Percentiles rank a stretch among this genome's conserved stretches.
Evolutionary conservation across 2,113 vertebrate species (phyloP).

Genomic region (Telmatochromis sp.): DNA sequence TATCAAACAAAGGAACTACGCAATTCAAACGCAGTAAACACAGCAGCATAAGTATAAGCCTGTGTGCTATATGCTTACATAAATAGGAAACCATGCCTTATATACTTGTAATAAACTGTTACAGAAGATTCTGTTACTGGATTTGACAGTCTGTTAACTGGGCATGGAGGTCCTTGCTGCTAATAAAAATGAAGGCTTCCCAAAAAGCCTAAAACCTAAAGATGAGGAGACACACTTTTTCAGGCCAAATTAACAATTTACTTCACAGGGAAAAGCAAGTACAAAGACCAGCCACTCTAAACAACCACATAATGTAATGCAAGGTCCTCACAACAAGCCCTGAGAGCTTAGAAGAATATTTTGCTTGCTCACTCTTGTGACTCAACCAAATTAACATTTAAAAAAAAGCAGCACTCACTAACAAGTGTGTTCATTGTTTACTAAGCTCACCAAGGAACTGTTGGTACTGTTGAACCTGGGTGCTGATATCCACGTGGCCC

Average conservation of each 20-base stretch:
- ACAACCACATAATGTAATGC: background rate
- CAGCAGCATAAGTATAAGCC: background rate
- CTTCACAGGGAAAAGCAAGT: background rate
- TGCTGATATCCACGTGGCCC: conserved; percentile 85
- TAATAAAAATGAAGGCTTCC: background rate
- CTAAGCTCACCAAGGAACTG: conserved; percentile 82
- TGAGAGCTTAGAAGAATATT: background rate
- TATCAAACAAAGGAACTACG: background rate
- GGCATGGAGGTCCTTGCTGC: background rate
- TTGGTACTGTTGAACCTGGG: conserved; percentile 92
- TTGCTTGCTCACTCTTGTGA: background rate
- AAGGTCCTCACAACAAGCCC: background rate
- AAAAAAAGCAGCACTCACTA: background rate
- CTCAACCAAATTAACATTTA: background rate
- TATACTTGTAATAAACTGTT: background rate
- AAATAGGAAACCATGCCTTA: background rate
- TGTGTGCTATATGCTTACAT: background rate
- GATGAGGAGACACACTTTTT: background rate
- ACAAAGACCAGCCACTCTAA: background rate
- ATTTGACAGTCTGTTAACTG: background rate
- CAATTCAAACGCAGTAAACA: background rate
- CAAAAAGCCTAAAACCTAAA: background rate
- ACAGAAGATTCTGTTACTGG: background rate
- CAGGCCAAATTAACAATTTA: background rate
- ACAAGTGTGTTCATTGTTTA: background rate